A percentile compares a stretch with the other conserved stretches of the same genome.
These are phyloP conservation scores for Flexamia atlantica DNA, from an alignment of 2,888 invertebrate genomes.

Conservation along the genomic window DNA sequence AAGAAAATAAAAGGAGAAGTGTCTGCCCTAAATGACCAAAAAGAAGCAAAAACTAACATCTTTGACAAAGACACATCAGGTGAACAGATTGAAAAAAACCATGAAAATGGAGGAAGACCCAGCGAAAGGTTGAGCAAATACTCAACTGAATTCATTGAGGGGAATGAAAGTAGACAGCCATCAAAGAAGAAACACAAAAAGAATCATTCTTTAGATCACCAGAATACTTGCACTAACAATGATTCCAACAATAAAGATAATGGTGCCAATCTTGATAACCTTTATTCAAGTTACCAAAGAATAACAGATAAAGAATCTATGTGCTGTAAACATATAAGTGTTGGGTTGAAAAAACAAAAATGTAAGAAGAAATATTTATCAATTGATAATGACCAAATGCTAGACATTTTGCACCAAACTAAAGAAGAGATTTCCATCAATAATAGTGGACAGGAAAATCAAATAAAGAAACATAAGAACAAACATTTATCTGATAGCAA, in stretches of 20 bases:
- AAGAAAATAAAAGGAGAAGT: neutral
- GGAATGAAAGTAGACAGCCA: conserved; percentile 1
- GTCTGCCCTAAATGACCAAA: neutral
- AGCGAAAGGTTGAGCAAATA: conserved; percentile 6
- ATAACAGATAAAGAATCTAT: too few species aligned
- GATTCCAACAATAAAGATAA: too few species aligned
- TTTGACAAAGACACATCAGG: conserved; percentile 56
- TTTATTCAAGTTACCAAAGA: too few species aligned
- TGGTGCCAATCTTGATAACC: too few species aligned
- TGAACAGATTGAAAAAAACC: neutral
- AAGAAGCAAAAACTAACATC: conserved; percentile 19
- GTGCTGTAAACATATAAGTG: too few species aligned
- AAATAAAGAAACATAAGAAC: conserved; percentile 69
- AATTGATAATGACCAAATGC: too few species aligned
- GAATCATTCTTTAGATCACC: neutral
- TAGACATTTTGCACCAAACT: too few species aligned
- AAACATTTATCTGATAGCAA: neutral
- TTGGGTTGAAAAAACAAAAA: too few species aligned
- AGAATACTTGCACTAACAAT: too few species aligned
- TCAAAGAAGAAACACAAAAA: conserved; percentile 27
- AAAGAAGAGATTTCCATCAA: neutral
- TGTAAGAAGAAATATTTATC: too few species aligned
- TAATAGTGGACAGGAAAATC: conserved; percentile 58
- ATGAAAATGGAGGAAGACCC: neutral
- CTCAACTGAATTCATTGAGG: neutral